These are phyloP conservation scores for Bombus soroeensis DNA, from an alignment of 1,140 invertebrate species.

Conservation along the genomic window DNA sequence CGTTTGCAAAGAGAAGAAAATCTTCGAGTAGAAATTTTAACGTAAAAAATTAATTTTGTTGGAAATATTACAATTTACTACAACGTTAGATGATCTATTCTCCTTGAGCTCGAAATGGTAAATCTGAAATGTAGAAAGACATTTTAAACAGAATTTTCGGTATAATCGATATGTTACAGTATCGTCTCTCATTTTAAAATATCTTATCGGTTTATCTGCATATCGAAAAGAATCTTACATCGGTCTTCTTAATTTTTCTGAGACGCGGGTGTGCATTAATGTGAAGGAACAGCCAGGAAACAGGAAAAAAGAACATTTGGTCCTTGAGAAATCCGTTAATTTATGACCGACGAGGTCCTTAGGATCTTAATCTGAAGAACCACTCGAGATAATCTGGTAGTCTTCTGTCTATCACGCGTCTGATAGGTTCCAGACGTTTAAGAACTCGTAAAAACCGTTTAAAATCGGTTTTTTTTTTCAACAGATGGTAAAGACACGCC, in stretches of 20 bases:
- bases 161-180: neutral
- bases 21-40: too few species aligned
- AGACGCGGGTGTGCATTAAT: neutral
- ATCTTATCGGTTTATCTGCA: too few species aligned
- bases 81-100: neutral
- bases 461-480: neutral
- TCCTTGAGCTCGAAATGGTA: neutral
- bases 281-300: too few species aligned
- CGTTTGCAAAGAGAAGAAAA: neutral
- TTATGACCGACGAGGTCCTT: constrained; percentile 8
- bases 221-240: neutral
- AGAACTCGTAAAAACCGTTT: constrained; percentile 1
- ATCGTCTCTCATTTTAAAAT: neutral
- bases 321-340: neutral
- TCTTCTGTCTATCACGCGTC: neutral
- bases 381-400: neutral
- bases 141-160: too few species aligned
- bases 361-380: constrained; percentile 7
- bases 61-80: neutral
- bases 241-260: neutral
- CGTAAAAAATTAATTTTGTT: neutral
- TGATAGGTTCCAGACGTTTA: neutral
- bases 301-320: neutral
- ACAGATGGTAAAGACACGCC: neutral
- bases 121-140: too few species aligned